Percentiles rank a stretch among this genome's conserved stretches.
phyloP scores from a whole-genome alignment of 2,888 invertebrate genomes.

The Caenorhabditis plicata region DNA sequence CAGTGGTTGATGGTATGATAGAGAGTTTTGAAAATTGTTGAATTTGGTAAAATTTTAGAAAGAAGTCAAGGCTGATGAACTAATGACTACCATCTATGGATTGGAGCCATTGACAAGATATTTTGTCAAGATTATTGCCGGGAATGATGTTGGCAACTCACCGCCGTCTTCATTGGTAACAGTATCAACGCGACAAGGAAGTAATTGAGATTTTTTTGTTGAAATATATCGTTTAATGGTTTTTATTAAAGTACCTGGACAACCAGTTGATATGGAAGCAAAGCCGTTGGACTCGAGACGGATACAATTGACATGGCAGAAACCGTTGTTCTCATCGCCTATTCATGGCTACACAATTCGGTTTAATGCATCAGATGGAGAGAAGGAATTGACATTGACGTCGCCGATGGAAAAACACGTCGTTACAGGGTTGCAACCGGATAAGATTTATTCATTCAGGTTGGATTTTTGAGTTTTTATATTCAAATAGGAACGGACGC shows the following conservation, averaged over 20 bases:
- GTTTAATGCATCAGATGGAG: slow-evolving; percentile 75
- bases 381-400: slow-evolving; percentile 51
- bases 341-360: slow-evolving; percentile 81
- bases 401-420: slow-evolving; percentile 68
- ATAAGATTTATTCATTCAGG: slow-evolving; percentile 87
- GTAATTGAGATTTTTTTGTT: slow-evolving; percentile 53
- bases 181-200: slow-evolving; percentile 91
- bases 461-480: slow-evolving; percentile 2
- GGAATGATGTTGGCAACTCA: slow-evolving; percentile 91
- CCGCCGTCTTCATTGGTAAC: slow-evolving; percentile 94
- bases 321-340: slow-evolving; percentile 71
- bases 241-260: slow-evolving; percentile 82
- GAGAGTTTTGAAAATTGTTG: not conserved
- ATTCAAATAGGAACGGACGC: not conserved
- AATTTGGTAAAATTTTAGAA: slow-evolving; percentile 26
- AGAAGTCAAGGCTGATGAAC: slow-evolving; percentile 51
- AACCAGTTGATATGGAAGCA: slow-evolving; percentile 85
- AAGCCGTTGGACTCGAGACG: slow-evolving; percentile 85
- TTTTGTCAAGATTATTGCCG: slow-evolving; percentile 85
- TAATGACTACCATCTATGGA: slow-evolving; percentile 48
- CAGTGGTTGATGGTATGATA: slow-evolving; percentile 39
- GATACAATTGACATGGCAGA: slow-evolving; percentile 87
- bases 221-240: not conserved
- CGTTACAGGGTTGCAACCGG: slow-evolving; percentile 86
- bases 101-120: slow-evolving; percentile 47